Base-by-base conservation (phyloP, 2,113 vertebrate genomes). In the Notothenia coriiceps region DNA sequence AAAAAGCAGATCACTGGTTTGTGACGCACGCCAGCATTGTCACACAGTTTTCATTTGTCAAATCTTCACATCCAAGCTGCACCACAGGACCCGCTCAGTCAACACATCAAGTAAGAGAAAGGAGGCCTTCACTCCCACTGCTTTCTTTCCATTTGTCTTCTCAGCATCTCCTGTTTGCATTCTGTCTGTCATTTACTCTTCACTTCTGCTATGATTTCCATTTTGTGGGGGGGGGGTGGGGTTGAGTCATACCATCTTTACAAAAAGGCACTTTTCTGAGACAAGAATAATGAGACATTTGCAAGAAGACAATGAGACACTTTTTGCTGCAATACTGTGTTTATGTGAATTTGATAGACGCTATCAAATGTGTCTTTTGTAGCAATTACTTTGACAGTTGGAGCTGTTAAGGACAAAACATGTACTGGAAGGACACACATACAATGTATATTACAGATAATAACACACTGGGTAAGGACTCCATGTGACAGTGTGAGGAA, bases 101-200 rank as follows among this genome's bases (percentile, higher is more conserved):
- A 55, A 59, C 51, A 40, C 22, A 57, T 72, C 76, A 63, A 17
- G 17, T 5, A 5, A 43, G 52, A 66, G 64, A 79, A n/a, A 66
- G 46, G 15, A 60, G 13, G 65, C 33, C 47, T 70, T 87, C 66
- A 73, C 67, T 59, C 66, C 61, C 73, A 70, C 70, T 59, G 60
- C 52, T 82, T 74, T 33, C 18, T 40, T 49, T 20, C 43, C 20
- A 14, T 11, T 76, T 76, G 60, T 22, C 13, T 6, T 44, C n/a
- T 22, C 25, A 2, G 43, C 60, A 15, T 61, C 49, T 75, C 20
- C 40, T 33, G 14, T 73, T 79, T 69, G 10, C 11, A n/a, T 66
- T 70, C 3, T 2, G 2, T 54, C 54, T 82, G 54, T 67, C 61
- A 67, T 68, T 75, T 63, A 20, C 44, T 71, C 70, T 57, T 40